These are phyloP conservation scores for Hyperoplus lanceolatus DNA, from an alignment of 2,797 vertebrate genomes.

Conservation along the genomic window DNA sequence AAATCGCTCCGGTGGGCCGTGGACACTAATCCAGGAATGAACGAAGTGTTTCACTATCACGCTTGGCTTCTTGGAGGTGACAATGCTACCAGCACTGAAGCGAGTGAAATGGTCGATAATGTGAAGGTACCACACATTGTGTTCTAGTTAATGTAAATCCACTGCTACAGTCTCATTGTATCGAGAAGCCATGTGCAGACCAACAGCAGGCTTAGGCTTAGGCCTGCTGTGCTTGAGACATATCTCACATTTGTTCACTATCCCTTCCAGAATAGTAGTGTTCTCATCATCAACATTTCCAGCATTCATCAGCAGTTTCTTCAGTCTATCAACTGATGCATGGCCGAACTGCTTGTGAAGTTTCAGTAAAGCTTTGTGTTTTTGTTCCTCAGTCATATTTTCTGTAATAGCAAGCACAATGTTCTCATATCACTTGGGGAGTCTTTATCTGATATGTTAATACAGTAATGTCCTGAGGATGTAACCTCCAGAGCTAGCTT, in stretches of 20 bases:
- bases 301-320: not conserved
- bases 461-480: slow-evolving; percentile 19
- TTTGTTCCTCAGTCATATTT: not conserved
- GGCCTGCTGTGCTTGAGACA: slow-evolving; percentile 9
- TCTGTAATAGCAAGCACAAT: not conserved
- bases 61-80: slow-evolving; percentile 21
- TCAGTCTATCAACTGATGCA: not conserved
- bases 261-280: not conserved
- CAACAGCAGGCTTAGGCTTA: slow-evolving; percentile 37
- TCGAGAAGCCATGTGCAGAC: not conserved
- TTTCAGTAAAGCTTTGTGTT: not conserved
- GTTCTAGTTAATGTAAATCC: slow-evolving; percentile 49
- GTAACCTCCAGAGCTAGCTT: slow-evolving; percentile 23
- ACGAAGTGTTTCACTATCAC: slow-evolving; percentile 48
- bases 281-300: not conserved
- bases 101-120: slow-evolving; percentile 49
- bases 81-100: slow-evolving; percentile 39
- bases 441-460: slow-evolving; percentile 22
- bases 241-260: not conserved
- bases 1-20: slow-evolving; percentile 27
- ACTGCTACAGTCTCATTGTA: slow-evolving; percentile 55
- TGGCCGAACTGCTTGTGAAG: slow-evolving; percentile 34
- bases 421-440: not conserved
- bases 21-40: slow-evolving; percentile 39
- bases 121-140: slow-evolving; percentile 47